Percentiles rank a stretch among this genome's conserved stretches.
These are phyloP conservation scores for Meandrina meandrites DNA, from an alignment of 92 coral and sea anemone species.

Conservation along the genomic window DNA sequence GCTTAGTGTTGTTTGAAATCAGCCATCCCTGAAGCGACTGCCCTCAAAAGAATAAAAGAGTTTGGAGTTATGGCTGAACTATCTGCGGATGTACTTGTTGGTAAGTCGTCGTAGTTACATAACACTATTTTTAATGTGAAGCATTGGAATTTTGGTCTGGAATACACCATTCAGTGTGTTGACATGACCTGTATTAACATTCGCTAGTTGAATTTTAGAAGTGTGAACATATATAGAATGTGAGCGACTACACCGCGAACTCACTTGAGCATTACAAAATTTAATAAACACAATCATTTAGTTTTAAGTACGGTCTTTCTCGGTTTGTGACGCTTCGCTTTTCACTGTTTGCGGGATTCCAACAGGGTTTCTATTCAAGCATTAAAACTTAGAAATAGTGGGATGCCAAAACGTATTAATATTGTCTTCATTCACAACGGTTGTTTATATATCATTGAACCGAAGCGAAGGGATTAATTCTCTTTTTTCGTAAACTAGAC, in stretches of 20 bases:
- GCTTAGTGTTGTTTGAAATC: background rate
- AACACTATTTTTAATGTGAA: background rate
- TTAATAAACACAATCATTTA: background rate
- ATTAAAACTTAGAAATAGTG: background rate
- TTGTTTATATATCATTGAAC: background rate
- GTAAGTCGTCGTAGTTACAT: background rate
- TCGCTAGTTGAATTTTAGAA: background rate
- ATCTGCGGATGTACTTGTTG: conserved; percentile 13
- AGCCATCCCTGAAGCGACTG: background rate
- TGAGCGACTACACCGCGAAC: no score
- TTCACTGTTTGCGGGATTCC: conserved; percentile 4
- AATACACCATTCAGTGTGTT: background rate
- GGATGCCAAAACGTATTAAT: background rate
- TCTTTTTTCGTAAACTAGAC: background rate
- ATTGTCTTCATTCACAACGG: background rate
- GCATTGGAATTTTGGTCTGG: background rate
- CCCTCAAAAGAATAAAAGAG: background rate
- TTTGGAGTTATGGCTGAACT: conserved; percentile 12
- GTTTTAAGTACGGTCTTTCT: background rate
- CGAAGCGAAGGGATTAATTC: conserved; percentile 23
- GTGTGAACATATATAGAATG: background rate
- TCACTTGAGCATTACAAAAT: conserved; percentile 1
- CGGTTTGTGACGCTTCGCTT: background rate
- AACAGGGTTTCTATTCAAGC: conserved; percentile 1
- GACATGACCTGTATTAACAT: background rate